Conservation (phyloP, 2,797 vertebrate species). For the Anabacerthia variegaticeps region DNA sequence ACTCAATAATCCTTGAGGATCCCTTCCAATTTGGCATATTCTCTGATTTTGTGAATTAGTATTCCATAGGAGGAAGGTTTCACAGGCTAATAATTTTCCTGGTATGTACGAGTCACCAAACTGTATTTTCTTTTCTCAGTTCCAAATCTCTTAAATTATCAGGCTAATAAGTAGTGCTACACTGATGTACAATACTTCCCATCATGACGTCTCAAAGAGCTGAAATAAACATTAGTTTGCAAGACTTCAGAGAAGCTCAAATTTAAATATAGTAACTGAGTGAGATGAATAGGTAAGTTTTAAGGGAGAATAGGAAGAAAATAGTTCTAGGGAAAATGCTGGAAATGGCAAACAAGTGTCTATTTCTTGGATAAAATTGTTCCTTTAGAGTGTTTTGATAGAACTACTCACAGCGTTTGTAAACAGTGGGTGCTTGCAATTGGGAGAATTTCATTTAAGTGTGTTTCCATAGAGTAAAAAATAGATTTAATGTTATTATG, state of each 20-base stretch:
- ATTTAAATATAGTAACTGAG: neutral
- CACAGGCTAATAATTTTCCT: neutral
- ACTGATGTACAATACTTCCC: neutral
- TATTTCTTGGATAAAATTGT: neutral
- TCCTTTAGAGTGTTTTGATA: rapidly evolving
- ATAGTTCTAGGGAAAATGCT: neutral
- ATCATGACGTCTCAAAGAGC: neutral
- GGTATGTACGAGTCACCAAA: neutral
- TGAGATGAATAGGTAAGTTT: neutral
- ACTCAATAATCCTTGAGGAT: neutral
- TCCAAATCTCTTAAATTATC: neutral
- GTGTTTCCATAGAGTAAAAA: neutral
- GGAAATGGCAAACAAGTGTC: neutral
- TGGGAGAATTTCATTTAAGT: rapidly evolving
- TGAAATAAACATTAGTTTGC: neutral
- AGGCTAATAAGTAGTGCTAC: neutral
- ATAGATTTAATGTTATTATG: neutral
- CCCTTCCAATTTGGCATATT: neutral
- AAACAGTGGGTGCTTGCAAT: neutral
- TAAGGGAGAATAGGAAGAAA: neutral
- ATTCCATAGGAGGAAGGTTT: neutral
- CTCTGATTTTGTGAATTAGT: neutral
- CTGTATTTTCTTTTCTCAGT: neutral
- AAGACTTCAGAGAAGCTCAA: neutral
- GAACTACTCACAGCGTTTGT: neutral